Evolutionary conservation across 1,140 invertebrate genomes (phyloP), one percentile per base, ranked within the genome.

Genomic region (Laupala kohalensis): DNA sequence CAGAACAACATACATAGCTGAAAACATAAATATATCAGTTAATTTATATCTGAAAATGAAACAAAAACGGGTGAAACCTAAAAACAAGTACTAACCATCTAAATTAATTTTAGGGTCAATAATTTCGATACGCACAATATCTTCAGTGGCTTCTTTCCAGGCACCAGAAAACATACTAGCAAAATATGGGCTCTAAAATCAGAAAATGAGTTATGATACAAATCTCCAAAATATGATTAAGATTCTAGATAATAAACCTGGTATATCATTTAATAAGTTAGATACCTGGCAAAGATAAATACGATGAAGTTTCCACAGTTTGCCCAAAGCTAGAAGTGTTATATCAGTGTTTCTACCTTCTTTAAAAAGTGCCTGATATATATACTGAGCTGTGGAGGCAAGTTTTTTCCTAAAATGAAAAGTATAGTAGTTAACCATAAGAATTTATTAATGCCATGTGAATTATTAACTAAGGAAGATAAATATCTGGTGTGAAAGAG

Each of bases 111-210:
- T 87, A 26, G 89, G 86, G 84, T 94, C 91, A 3, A 86, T 82
- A 28, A 93, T 88, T 79, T 90, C 86, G 71, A 94, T 88, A 63
- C 81, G 82, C 64, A 94, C 86, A 68, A 86, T 81, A 71, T 85
- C 84, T 79, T 91, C 85, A 69, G 85, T 84, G 4, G 88, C 83
- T 80, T 94, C 92, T 77, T 84, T 85, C 92, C 92, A 94, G 13
- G 87, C 86, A 6, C 91, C 91, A 77, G 87, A 90, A 80, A 94
- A 93, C 92, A 94, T 93, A 77, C 90, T 92, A 15, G 86, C 84
- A 81, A 93, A 93, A 78, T 92, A 93, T 4, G 89, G 89, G 77
- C 90, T 92, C 86, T 93, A 79, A 73, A 83, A 81, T 71, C 69
- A 72, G 76, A 71, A 70, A 70, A 74, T 37, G 71, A 74, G 67